phyloP scores from a whole-genome alignment of 2,113 vertebrate genomes.

The Dicrurus megarhynchus region DNA sequence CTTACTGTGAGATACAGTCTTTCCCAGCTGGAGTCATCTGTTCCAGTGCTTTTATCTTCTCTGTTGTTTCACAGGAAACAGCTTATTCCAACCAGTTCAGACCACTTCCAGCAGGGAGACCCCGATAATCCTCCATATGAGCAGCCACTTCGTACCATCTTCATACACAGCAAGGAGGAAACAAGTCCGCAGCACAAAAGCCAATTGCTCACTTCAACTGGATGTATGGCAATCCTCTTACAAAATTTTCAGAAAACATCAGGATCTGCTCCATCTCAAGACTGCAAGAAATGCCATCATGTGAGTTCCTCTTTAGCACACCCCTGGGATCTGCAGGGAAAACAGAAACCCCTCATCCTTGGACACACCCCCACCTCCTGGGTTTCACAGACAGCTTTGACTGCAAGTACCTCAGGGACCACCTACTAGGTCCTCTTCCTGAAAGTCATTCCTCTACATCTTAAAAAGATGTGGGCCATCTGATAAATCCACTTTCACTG shows the following conservation, averaged over 20 bases:
- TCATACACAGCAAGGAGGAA: background rate
- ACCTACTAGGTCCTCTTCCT: background rate
- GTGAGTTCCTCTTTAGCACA: background rate
- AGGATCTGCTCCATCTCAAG: background rate
- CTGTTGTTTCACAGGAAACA: background rate
- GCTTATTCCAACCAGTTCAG: background rate
- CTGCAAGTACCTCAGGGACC: background rate
- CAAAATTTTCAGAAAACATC: background rate
- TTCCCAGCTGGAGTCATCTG: background rate
- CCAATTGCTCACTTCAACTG: background rate
- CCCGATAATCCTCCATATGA: background rate
- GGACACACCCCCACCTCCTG: background rate
- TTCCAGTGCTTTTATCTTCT: background rate
- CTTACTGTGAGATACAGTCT: background rate
- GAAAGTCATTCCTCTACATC: background rate
- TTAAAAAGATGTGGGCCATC: background rate
- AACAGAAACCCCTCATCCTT: background rate
- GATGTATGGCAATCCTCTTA: background rate
- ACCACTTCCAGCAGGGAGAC: background rate
- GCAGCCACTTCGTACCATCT: too few relatives aligned
- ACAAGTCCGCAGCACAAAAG: background rate
- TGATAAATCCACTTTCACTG: background rate
- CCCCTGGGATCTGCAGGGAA: background rate
- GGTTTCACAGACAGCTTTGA: background rate
- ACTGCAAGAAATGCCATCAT: background rate